Conservation (phyloP, 2,113 vertebrate genomes). For the Oreochromis spilurus region DNA sequence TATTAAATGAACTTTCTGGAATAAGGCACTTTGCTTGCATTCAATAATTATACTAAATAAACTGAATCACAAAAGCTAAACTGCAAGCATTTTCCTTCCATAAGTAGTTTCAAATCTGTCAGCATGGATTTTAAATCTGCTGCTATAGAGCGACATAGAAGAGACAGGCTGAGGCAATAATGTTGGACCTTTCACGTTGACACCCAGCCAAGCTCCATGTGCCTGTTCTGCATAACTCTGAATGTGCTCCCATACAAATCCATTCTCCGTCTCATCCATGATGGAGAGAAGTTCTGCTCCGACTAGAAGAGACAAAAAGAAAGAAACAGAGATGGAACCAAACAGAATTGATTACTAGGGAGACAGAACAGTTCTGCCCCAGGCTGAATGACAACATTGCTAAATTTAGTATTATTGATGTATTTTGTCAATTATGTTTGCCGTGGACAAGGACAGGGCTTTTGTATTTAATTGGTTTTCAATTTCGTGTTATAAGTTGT, state of each 20-base stretch:
- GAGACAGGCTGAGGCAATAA: background rate
- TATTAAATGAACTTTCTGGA: background rate
- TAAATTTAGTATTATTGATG: constrained; percentile 31
- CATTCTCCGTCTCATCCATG: constrained; percentile 88
- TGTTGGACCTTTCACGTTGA: constrained; percentile 88
- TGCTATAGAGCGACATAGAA: background rate
- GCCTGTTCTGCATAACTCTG: constrained; percentile 81
- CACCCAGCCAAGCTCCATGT: constrained; percentile 91
- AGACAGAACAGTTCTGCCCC: background rate
- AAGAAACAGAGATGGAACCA: background rate
- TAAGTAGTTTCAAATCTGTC: background rate
- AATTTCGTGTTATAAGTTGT: background rate
- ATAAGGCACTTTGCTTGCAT: background rate
- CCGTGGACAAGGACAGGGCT: background rate
- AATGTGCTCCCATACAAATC: constrained; percentile 94
- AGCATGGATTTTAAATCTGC: background rate
- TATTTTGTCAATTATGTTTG: background rate
- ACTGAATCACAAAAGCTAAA: background rate
- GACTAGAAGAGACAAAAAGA: constrained; percentile 57
- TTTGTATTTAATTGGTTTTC: background rate
- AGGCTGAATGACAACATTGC: background rate
- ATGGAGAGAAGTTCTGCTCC: constrained; percentile 88
- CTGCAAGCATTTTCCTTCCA: background rate
- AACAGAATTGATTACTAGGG: background rate
- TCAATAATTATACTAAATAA: background rate